A percentile compares a stretch with the other conserved stretches of the same genome.
phyloP scores from a whole-genome alignment of 2,888 invertebrate species.

The Polylopha cassiicola region DNA sequence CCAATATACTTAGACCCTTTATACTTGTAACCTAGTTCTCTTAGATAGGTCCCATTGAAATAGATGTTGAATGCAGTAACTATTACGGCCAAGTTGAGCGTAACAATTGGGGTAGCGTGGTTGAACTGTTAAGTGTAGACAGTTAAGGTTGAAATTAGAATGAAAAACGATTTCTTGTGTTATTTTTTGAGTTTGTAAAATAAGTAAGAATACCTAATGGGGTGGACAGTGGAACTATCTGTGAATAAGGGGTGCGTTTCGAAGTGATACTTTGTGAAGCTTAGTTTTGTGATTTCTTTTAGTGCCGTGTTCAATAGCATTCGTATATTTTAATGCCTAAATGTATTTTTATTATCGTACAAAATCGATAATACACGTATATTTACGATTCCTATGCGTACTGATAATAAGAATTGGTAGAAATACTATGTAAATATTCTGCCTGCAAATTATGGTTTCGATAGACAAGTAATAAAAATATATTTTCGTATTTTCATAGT shows the following conservation, averaged over 20 bases:
- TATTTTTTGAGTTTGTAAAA: constrained; percentile 24
- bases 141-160: background rate
- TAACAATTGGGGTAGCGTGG: background rate
- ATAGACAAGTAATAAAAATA: too few relatives aligned
- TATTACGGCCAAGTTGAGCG: background rate
- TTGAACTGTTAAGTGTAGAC: background rate
- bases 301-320: too few relatives aligned
- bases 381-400: too few relatives aligned
- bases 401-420: too few relatives aligned
- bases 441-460: too few relatives aligned
- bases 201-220: constrained; percentile 43
- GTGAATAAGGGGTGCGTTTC: constrained; percentile 32
- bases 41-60: background rate
- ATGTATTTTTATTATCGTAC: too few relatives aligned
- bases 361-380: too few relatives aligned
- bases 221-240: constrained; percentile 39
- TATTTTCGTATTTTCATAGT: too few relatives aligned
- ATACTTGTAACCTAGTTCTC: background rate
- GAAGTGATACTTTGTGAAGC: constrained; percentile 22
- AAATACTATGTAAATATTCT: too few relatives aligned
- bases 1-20: constrained; percentile 7
- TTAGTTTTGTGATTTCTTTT: constrained; percentile 15
- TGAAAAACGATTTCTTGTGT: background rate
- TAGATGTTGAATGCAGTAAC: constrained; percentile 11
- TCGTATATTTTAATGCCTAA: too few relatives aligned